A percentile compares a stretch with the other conserved stretches of the same genome.
These are phyloP conservation scores for Cantharis rufa DNA, from an alignment of 2,888 invertebrate genomes.

Conservation along the genomic window DNA sequence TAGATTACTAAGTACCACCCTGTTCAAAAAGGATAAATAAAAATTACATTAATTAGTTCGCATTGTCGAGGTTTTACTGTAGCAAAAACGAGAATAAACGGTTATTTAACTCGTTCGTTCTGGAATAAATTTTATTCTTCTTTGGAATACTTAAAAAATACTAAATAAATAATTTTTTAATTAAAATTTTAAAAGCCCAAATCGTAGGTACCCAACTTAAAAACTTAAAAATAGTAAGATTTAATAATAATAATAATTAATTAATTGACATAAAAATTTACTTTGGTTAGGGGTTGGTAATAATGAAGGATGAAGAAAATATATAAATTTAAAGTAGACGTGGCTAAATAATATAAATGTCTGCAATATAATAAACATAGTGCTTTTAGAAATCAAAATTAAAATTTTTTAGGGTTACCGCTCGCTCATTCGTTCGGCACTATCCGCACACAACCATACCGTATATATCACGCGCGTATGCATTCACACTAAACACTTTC, in stretches of 20 bases:
- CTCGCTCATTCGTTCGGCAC: conserved; percentile 39
- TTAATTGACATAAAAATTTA: not conserved
- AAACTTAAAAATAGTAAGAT: not conserved
- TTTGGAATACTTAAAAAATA: not conserved
- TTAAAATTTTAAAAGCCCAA: not conserved
- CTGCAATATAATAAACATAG: not conserved
- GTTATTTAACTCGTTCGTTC: too few relatives aligned
- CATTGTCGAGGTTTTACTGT: too few relatives aligned
- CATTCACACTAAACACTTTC: conserved; percentile 56
- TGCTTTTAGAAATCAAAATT: not conserved
- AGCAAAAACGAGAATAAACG: too few relatives aligned
- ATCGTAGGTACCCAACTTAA: not conserved
- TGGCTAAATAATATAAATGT: not conserved
- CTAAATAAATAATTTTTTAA: not conserved
- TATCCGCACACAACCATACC: conserved; percentile 42
- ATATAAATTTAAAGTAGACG: not conserved
- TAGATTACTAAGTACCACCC: too few relatives aligned
- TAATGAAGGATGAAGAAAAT: not conserved
- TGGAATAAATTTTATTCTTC: not conserved
- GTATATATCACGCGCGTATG: conserved; percentile 57
- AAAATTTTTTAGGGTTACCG: conserved; percentile 11
- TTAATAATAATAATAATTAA: not conserved
- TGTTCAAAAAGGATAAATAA: too few relatives aligned
- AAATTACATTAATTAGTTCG: too few relatives aligned
- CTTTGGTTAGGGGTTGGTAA: not conserved